These are phyloP conservation scores for Eupithecia centaureata DNA, from an alignment of 2,888 invertebrate genomes.

Conservation along the genomic window DNA sequence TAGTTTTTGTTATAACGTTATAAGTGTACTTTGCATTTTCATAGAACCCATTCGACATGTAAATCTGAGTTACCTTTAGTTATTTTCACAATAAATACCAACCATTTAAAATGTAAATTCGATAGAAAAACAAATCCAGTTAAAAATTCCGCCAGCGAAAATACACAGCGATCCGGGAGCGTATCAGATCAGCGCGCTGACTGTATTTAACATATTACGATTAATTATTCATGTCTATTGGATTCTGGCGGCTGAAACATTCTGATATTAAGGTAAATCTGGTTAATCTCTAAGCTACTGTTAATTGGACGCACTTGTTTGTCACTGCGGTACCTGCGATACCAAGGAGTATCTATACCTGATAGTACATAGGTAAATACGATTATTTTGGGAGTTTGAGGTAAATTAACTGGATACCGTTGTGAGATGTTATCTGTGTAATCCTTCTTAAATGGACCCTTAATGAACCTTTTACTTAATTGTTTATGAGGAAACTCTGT, in stretches of 20 bases:
- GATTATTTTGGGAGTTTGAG: conserved; percentile 39
- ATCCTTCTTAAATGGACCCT: conserved; percentile 7
- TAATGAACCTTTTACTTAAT: conserved; percentile 1
- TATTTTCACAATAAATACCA: conserved; percentile 8
- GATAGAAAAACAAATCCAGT: conserved; percentile 25
- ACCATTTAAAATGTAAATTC: conserved; percentile 11
- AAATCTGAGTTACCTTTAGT: not conserved
- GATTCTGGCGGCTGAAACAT: conserved; percentile 51
- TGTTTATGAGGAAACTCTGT: conserved; percentile 8
- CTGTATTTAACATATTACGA: conserved; percentile 53
- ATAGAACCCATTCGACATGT: not conserved
- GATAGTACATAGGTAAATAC: conserved; percentile 37
- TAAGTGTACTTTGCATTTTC: not conserved
- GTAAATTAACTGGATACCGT: conserved; percentile 5
- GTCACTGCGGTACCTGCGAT: conserved; percentile 39
- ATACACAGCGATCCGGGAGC: conserved; percentile 33
- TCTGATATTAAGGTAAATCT: conserved; percentile 53
- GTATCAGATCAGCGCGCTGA: conserved; percentile 42
- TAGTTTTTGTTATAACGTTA: too few species aligned
- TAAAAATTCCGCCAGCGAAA: conserved; percentile 28
- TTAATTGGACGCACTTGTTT: conserved; percentile 52
- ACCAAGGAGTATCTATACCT: conserved; percentile 50
- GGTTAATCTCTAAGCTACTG: conserved; percentile 45
- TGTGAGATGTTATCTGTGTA: conserved; percentile 1
- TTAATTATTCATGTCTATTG: conserved; percentile 61